Evolutionary conservation across 2,888 invertebrate species (phyloP).

Genomic region (Lapara coniferarum): DNA sequence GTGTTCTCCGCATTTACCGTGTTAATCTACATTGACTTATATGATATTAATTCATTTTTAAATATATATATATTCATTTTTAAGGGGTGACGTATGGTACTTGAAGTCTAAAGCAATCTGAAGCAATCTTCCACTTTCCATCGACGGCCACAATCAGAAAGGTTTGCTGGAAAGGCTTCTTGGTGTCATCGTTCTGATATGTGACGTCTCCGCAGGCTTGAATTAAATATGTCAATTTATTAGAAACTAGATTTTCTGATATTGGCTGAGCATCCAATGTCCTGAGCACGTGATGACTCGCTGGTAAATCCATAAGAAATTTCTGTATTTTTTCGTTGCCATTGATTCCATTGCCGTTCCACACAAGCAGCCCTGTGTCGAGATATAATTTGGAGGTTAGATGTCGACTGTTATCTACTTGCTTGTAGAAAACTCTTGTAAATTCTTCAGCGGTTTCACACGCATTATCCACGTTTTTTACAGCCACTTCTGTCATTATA

Average conservation of each 20-base stretch:
- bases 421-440: slow-evolving; percentile 94
- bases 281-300: slow-evolving; percentile 89
- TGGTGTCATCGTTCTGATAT: slow-evolving; percentile 83
- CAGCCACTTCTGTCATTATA: slow-evolving; percentile 79
- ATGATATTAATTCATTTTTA: not conserved
- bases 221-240: slow-evolving; percentile 91
- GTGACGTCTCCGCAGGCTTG: slow-evolving; percentile 92
- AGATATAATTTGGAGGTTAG: slow-evolving; percentile 91
- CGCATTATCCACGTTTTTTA: slow-evolving; percentile 89
- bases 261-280: slow-evolving; percentile 95
- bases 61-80: slow-evolving; percentile 14
- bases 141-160: slow-evolving; percentile 94
- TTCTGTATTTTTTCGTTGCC: slow-evolving; percentile 93
- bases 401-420: slow-evolving; percentile 93
- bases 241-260: slow-evolving; percentile 88
- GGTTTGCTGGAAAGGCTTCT: slow-evolving; percentile 91
- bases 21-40: too few relatives aligned
- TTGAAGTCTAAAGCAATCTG: slow-evolving; percentile 93
- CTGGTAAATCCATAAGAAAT: slow-evolving; percentile 92
- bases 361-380: slow-evolving; percentile 92
- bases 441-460: slow-evolving; percentile 95
- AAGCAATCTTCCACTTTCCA: slow-evolving; percentile 97
- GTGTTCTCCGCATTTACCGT: too few relatives aligned
- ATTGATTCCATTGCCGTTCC: slow-evolving; percentile 95
- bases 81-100: slow-evolving; percentile 71